Evolutionary conservation across 2,888 invertebrate genomes (phyloP).

Genomic region (Scelioninae gen. 1): DNA sequence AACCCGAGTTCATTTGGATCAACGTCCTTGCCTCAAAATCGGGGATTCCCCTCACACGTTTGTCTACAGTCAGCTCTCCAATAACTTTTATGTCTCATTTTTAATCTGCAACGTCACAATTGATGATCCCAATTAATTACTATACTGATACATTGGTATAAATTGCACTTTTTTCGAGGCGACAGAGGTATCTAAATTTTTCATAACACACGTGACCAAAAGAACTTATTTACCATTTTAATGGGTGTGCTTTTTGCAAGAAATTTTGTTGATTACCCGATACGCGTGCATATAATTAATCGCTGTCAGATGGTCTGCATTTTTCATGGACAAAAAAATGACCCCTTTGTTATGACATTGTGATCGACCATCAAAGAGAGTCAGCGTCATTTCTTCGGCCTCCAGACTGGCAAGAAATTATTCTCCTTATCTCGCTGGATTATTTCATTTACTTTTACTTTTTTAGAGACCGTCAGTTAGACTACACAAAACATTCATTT

Average conservation of each 20-base stretch:
- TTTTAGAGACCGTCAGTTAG: background rate
- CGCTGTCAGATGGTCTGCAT: background rate
- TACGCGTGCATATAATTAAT: too few species aligned
- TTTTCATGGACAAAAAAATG: slow-evolving; percentile 8
- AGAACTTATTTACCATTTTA: slow-evolving; percentile 15
- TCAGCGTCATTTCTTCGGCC: slow-evolving; percentile 10
- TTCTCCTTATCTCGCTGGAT: slow-evolving; percentile 3
- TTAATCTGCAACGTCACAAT: background rate
- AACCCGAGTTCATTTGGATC: slow-evolving; percentile 1
- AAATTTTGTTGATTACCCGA: background rate
- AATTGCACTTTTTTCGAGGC: background rate
- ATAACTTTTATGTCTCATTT: background rate
- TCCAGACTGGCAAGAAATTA: slow-evolving; percentile 27
- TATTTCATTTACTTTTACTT: slow-evolving; percentile 7
- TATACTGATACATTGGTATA: background rate
- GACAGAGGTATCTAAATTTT: background rate
- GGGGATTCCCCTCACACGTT: slow-evolving; percentile 10
- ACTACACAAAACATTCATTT: background rate
- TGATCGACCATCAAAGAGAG: too few species aligned
- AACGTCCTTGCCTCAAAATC: slow-evolving; percentile 11
- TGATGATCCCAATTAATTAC: background rate
- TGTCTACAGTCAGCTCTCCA: too few species aligned
- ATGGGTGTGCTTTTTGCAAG: background rate
- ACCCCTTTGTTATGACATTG: too few species aligned
- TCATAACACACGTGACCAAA: background rate